A percentile compares a stretch with the other conserved stretches of the same genome.
Evolutionary conservation across 2,113 vertebrate species (phyloP).

Genomic region (Podiceps cristatus): DNA sequence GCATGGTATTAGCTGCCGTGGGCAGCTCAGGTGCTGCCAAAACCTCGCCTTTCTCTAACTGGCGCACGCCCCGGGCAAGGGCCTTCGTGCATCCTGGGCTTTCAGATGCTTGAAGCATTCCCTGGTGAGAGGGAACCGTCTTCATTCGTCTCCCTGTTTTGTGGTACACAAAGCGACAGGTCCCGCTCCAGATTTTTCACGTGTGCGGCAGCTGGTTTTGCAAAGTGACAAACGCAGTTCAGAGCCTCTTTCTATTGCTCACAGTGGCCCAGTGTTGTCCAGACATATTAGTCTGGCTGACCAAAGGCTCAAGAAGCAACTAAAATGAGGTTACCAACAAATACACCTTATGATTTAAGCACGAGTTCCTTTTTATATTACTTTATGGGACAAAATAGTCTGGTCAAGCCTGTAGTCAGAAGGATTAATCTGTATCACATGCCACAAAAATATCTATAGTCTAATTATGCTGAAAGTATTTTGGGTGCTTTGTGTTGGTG

Average conservation of each 20-base stretch:
- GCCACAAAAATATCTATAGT: background rate
- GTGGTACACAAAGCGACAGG: background rate
- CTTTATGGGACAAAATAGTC: background rate
- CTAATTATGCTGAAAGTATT: background rate
- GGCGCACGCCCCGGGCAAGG: fast-evolving
- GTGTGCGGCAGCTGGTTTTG: background rate
- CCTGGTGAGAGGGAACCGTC: background rate
- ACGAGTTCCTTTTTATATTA: background rate
- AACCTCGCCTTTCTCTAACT: background rate
- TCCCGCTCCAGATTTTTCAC: background rate
- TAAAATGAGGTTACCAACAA: background rate
- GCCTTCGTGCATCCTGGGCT: background rate
- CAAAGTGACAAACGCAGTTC: background rate
- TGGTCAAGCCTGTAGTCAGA: background rate
- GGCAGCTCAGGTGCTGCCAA: background rate
- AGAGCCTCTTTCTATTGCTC: background rate
- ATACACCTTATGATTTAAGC: background rate
- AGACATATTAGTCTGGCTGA: background rate
- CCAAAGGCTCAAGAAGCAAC: background rate
- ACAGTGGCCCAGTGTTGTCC: background rate
- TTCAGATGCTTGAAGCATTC: background rate
- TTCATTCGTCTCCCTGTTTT: background rate
- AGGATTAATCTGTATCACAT: background rate
- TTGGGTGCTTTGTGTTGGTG: background rate
- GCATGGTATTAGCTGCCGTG: background rate